phyloP scores from a whole-genome alignment of 2,888 invertebrate species.

The Oxyteleia sp. region DNA sequence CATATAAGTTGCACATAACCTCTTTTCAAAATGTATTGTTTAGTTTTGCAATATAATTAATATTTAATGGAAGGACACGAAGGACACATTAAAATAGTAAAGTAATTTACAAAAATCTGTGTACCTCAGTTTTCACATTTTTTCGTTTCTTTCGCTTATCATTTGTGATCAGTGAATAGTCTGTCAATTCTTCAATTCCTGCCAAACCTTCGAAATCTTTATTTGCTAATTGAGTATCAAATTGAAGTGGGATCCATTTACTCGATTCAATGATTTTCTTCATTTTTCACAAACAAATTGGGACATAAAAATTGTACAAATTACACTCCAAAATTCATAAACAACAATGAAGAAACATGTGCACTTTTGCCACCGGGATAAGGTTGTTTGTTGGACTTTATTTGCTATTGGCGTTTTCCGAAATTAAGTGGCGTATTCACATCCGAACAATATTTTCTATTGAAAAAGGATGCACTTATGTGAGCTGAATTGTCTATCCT shows the following conservation, averaged over 20 bases:
- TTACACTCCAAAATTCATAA: background rate
- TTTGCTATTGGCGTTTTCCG: too few relatives aligned
- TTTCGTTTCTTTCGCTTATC: conserved; percentile 55
- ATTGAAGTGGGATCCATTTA: conserved; percentile 90
- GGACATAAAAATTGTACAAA: background rate
- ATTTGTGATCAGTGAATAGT: conserved; percentile 89
- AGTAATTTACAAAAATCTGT: too few relatives aligned
- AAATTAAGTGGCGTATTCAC: too few relatives aligned
- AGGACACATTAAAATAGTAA: background rate
- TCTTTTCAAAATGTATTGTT: too few relatives aligned
- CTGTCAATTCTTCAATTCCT: conserved; percentile 93
- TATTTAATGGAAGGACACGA: background rate
- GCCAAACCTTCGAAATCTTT: conserved; percentile 91
- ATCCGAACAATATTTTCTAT: too few relatives aligned
- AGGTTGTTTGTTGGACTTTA: too few relatives aligned
- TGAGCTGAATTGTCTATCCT: too few relatives aligned
- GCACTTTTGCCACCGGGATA: too few relatives aligned
- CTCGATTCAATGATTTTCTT: conserved; percentile 85
- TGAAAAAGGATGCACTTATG: too few relatives aligned
- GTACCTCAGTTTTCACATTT: conserved; percentile 44
- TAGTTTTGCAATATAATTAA: too few relatives aligned
- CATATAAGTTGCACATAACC: too few relatives aligned
- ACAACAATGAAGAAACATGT: too few relatives aligned
- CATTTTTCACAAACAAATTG: conserved; percentile 7
- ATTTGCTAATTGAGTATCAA: conserved; percentile 89